Conservation (phyloP, 2,797 vertebrate genomes). For the Anableps anableps region DNA sequence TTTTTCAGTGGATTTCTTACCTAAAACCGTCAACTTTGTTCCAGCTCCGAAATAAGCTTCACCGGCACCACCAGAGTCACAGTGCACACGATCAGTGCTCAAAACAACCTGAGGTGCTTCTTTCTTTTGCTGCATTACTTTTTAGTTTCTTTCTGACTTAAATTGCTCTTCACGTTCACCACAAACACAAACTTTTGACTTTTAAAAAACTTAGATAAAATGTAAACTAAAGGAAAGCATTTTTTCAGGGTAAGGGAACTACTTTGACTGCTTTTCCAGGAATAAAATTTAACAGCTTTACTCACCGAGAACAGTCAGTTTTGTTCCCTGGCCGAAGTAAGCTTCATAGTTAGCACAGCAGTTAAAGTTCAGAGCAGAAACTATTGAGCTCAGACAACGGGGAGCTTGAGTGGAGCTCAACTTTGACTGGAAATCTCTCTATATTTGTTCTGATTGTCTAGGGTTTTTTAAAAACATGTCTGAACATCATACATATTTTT, state of each 20-base stretch:
- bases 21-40: slow-evolving; percentile 15
- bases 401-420: rapidly evolving
- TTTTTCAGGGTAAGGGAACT: too few species aligned
- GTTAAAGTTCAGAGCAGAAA: slow-evolving; percentile 57
- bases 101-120: background rate
- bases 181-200: background rate
- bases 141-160: background rate
- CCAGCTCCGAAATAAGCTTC: slow-evolving; percentile 14
- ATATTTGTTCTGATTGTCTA: background rate
- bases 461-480: background rate
- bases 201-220: background rate
- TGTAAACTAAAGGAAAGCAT: background rate
- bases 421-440: background rate
- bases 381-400: background rate
- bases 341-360: slow-evolving; percentile 68
- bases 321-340: slow-evolving; percentile 74
- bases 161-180: background rate
- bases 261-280: too few species aligned
- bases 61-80: background rate
- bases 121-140: background rate
- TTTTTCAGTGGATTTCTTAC: slow-evolving; percentile 20
- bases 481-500: background rate
- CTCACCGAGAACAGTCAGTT: slow-evolving; percentile 74
- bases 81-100: background rate
- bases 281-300: background rate